A percentile compares a stretch with the other conserved stretches of the same genome.
Conservation (phyloP, 2,113 vertebrate genomes). For the Grammomys dolichurus region DNA sequence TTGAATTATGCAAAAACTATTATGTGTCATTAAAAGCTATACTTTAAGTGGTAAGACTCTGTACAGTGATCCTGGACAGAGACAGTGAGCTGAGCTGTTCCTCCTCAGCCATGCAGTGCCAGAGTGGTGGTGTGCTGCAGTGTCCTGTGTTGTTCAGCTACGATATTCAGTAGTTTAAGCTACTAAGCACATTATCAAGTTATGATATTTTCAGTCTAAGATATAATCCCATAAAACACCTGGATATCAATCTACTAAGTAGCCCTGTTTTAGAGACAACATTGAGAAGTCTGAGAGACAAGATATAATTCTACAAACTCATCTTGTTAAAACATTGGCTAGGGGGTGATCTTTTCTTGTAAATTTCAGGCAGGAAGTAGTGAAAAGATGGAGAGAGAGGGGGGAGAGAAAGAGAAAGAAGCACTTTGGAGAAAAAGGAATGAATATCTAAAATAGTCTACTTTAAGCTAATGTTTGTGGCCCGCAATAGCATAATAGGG, state of each 20-base stretch:
- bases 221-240: background rate
- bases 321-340: slow-evolving; percentile 52
- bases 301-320: slow-evolving; percentile 49
- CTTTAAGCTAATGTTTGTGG: slow-evolving; percentile 32
- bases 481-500: slow-evolving; percentile 18
- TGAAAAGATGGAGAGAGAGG: background rate
- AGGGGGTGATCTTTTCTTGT: slow-evolving; percentile 46
- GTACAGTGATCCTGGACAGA: too few relatives aligned
- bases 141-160: too few relatives aligned
- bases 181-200: background rate
- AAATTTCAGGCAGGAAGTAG: background rate
- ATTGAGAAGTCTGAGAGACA: background rate
- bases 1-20: background rate
- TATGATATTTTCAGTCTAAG: background rate
- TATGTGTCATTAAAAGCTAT: background rate
- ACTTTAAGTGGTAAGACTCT: background rate
- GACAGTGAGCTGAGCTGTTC: background rate
- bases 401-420: background rate
- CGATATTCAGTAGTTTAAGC: background rate
- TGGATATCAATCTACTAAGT: background rate
- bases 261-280: slow-evolving; percentile 37
- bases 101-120: background rate
- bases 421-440: slow-evolving; percentile 11
- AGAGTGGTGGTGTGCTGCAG: background rate
- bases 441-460: slow-evolving; percentile 2